phyloP scores from a whole-genome alignment of 2,113 vertebrate genomes.

The Podocnemis expansa region DNA sequence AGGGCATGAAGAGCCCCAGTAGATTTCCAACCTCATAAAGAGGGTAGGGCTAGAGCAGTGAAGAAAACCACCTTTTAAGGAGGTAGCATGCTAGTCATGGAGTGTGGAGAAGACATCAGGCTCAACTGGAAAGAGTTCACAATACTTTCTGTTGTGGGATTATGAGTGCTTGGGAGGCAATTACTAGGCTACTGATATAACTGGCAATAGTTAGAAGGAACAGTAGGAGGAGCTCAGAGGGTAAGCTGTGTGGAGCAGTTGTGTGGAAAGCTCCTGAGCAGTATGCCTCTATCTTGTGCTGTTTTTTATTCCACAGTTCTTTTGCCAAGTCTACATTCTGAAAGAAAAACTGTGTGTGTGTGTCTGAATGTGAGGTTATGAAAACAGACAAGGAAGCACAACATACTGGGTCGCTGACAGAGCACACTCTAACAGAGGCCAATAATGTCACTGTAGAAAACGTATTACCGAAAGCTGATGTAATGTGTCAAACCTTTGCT shows the following conservation, averaged over 20 bases:
- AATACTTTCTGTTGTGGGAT: neutral
- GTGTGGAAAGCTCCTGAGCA: neutral
- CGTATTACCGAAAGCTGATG: neutral
- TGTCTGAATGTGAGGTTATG: neutral
- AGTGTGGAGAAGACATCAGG: neutral
- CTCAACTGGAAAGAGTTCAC: neutral
- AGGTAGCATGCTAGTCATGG: too few relatives aligned
- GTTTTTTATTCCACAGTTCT: neutral
- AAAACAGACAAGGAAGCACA: neutral
- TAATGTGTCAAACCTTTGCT: neutral
- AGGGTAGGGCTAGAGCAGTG: too few relatives aligned
- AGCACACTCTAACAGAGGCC: neutral
- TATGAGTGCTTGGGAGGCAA: neutral
- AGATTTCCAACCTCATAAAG: neutral
- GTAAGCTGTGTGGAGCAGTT: neutral
- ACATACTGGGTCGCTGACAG: neutral
- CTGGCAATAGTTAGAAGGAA: neutral
- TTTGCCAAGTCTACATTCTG: neutral
- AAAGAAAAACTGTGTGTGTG: neutral
- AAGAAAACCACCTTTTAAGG: too few relatives aligned
- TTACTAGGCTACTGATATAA: neutral
- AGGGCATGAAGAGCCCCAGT: neutral
- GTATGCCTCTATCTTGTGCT: neutral
- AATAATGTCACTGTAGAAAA: neutral
- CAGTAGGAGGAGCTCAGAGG: neutral